Percentiles rank a stretch among this genome's conserved stretches.
These are phyloP conservation scores for Uropetala carovei DNA, from an alignment of 2,888 invertebrate genomes.

Conservation along the genomic window DNA sequence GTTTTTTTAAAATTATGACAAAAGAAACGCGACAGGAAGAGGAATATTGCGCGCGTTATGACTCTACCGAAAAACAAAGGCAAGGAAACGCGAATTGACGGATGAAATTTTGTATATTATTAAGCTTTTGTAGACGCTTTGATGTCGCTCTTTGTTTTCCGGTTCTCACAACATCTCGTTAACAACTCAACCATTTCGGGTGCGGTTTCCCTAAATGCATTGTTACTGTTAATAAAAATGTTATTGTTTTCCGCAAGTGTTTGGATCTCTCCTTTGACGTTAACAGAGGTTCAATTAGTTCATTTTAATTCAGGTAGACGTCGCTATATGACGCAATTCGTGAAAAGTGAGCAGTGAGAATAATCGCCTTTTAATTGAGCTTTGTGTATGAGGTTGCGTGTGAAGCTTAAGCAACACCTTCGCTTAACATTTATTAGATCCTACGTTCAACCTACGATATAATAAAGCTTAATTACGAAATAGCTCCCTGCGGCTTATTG, in stretches of 20 bases:
- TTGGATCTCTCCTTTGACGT: not conserved
- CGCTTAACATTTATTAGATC: too few relatives aligned
- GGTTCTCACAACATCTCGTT: not conserved
- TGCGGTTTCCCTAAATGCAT: not conserved
- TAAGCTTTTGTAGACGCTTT: not conserved
- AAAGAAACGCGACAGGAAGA: not conserved
- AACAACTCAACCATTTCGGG: not conserved
- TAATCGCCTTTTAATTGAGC: not conserved
- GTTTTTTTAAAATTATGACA: not conserved
- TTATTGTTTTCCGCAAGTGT: not conserved
- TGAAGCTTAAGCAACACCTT: too few relatives aligned
- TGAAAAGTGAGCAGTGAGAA: not conserved
- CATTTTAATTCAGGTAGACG: not conserved
- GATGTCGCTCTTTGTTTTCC: not conserved
- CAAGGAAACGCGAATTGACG: not conserved
- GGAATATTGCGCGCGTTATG: not conserved
- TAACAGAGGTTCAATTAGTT: not conserved
- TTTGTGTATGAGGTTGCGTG: not conserved
- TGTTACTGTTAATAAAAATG: not conserved
- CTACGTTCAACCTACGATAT: too few relatives aligned
- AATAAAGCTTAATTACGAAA: too few relatives aligned
- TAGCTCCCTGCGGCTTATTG: too few relatives aligned
- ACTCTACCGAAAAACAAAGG: not conserved
- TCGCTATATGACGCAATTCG: not conserved
- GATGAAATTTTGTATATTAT: not conserved